Evolutionary conservation across 2,113 vertebrate species (phyloP).

Genomic region (Aphelocoma coerulescens): DNA sequence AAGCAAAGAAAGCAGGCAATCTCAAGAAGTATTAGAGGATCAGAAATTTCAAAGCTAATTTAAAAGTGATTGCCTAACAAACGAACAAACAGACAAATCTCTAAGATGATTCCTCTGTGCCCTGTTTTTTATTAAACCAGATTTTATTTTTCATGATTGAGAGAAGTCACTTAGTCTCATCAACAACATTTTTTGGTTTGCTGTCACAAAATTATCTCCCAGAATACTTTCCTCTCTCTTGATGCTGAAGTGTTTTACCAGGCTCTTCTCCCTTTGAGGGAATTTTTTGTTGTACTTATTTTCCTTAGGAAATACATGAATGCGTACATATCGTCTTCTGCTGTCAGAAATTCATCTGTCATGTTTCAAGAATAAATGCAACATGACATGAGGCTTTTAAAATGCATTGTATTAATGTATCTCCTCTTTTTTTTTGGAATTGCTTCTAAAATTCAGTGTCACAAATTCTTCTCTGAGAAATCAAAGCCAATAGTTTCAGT

Average conservation of each 20-base stretch:
- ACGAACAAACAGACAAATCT: neutral
- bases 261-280: neutral
- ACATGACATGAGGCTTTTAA: neutral
- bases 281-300: neutral
- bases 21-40: neutral
- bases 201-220: neutral
- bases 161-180: neutral
- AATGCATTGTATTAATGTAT: neutral
- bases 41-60: neutral
- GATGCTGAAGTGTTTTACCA: neutral
- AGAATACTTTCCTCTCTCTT: neutral
- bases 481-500: neutral
- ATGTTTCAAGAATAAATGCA: neutral
- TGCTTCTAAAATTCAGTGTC: neutral
- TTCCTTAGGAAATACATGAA: neutral
- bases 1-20: neutral
- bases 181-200: neutral
- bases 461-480: neutral
- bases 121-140: neutral
- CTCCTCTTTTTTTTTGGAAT: neutral
- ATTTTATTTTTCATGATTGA: neutral
- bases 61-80: neutral
- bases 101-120: neutral
- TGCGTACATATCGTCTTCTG: fast-evolving
- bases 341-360: neutral